Evolutionary conservation across 1,140 invertebrate species (phyloP).

Genomic region (Paracyclopina nana): DNA sequence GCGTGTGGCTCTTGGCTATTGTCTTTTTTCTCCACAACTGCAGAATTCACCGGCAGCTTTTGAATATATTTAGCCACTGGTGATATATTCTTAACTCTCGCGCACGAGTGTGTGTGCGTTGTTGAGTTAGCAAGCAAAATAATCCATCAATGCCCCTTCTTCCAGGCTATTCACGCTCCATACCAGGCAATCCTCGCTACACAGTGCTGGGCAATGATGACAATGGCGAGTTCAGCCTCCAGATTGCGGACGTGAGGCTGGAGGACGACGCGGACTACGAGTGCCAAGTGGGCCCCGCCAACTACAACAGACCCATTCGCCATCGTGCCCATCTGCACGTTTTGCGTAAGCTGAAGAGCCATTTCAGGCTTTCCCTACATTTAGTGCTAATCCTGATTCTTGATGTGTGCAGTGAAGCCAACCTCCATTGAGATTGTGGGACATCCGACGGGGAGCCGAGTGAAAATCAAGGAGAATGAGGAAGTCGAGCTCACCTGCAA

Average conservation of each 20-base stretch:
- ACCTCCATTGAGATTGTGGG: constrained; percentile 60
- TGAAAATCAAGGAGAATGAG: constrained; percentile 65
- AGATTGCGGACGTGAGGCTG: constrained; percentile 8
- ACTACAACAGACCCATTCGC: constrained; percentile 2
- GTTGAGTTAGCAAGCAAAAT: neutral
- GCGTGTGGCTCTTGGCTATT: neutral
- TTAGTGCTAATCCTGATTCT: neutral
- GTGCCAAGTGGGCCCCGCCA: constrained; percentile 12
- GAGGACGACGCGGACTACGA: constrained; percentile 11
- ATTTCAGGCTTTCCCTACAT: neutral
- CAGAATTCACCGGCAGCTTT: too few relatives aligned
- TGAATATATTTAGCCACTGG: too few relatives aligned
- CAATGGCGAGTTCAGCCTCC: constrained; percentile 6
- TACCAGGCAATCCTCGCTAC: constrained; percentile 11
- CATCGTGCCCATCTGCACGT: neutral
- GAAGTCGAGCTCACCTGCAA: constrained; percentile 55
- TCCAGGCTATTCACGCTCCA: constrained; percentile 5
- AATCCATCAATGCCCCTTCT: neutral
- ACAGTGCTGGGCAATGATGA: constrained; percentile 3
- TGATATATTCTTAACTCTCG: too few relatives aligned
- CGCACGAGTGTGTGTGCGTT: too few relatives aligned
- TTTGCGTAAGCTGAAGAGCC: neutral
- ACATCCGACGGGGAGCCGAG: constrained; percentile 47
- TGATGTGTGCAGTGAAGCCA: constrained; percentile 46
- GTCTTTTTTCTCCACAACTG: too few relatives aligned